phyloP scores from a whole-genome alignment of 2,888 invertebrate genomes.

The Temnothorax rugatulus region DNA sequence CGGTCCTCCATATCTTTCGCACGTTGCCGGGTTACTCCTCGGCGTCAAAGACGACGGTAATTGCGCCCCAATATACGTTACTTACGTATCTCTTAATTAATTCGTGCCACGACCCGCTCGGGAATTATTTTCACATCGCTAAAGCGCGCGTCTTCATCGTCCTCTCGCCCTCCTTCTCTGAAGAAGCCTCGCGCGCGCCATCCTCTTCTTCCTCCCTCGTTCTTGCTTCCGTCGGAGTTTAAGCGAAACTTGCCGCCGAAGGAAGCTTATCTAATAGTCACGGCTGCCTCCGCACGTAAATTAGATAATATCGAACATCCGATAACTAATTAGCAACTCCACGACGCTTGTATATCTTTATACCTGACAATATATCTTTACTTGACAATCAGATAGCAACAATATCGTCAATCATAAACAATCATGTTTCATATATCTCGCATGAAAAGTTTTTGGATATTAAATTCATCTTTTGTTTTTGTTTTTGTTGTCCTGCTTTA shows the following conservation, averaged over 20 bases:
- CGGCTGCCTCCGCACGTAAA: constrained; percentile 26
- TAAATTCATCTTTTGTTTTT: not conserved
- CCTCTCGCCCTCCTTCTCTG: constrained; percentile 35
- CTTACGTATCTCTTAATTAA: constrained; percentile 79
- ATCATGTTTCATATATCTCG: not conserved
- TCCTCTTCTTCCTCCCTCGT: not conserved
- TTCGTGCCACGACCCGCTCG: constrained; percentile 74
- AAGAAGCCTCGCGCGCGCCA: constrained; percentile 17
- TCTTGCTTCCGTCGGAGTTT: constrained; percentile 38
- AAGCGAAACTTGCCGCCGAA: constrained; percentile 39
- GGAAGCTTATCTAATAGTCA: constrained; percentile 54
- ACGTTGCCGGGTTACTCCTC: constrained; percentile 62
- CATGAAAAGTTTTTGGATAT: not conserved
- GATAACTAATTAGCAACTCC: constrained; percentile 35
- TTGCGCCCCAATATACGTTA: constrained; percentile 76
- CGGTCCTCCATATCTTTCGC: constrained; percentile 40
- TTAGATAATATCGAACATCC: constrained; percentile 61
- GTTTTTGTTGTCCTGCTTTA: not conserved
- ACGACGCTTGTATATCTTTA: not conserved
- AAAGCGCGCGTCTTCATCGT: constrained; percentile 66
- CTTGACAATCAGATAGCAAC: not conserved
- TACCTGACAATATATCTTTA: not conserved
- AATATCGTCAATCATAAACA: not conserved
- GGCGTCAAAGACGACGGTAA: constrained; percentile 76
- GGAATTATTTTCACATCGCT: constrained; percentile 79